Evolutionary conservation across 2,113 vertebrate genomes (phyloP).

Genomic region (Petromus typicus): DNA sequence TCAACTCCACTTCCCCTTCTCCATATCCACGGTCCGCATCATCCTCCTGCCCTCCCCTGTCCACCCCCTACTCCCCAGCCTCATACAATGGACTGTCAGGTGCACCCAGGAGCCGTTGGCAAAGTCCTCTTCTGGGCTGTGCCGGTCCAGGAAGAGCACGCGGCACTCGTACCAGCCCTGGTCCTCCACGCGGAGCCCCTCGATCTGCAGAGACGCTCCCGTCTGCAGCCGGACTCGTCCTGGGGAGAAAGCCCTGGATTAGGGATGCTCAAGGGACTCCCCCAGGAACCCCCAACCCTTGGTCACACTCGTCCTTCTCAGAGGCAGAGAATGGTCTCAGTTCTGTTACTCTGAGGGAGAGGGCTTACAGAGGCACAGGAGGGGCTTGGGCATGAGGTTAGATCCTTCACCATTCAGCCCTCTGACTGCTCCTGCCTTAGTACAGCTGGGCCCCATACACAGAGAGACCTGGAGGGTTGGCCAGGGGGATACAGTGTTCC

Average conservation of each 20-base stretch:
- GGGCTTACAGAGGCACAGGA: not conserved
- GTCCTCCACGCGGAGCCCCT: slow-evolving; percentile 92
- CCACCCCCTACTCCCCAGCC: not conserved
- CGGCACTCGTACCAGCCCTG: slow-evolving; percentile 99
- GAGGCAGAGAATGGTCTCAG: not conserved
- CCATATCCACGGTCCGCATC: not conserved
- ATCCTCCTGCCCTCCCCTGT: not conserved
- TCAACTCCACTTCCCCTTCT: not conserved
- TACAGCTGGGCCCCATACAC: not conserved
- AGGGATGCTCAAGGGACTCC: not conserved
- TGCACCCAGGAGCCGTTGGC: slow-evolving; percentile 97
- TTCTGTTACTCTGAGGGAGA: not conserved
- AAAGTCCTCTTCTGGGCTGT: slow-evolving; percentile 91
- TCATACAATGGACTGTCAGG: slow-evolving; percentile 94
- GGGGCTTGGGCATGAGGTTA: not conserved
- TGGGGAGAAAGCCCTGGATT: slow-evolving; percentile 72
- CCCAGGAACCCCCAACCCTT: not conserved
- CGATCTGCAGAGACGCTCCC: slow-evolving; percentile 93
- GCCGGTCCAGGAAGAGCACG: slow-evolving; percentile 93
- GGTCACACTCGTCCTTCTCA: not conserved
- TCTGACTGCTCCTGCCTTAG: not conserved
- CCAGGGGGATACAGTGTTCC: not conserved
- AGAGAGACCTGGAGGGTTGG: not conserved
- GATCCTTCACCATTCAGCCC: not conserved
- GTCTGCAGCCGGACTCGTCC: slow-evolving; percentile 92